Evolutionary conservation across 2,797 vertebrate species (phyloP).

Genomic region (Alfaro cultratus): DNA sequence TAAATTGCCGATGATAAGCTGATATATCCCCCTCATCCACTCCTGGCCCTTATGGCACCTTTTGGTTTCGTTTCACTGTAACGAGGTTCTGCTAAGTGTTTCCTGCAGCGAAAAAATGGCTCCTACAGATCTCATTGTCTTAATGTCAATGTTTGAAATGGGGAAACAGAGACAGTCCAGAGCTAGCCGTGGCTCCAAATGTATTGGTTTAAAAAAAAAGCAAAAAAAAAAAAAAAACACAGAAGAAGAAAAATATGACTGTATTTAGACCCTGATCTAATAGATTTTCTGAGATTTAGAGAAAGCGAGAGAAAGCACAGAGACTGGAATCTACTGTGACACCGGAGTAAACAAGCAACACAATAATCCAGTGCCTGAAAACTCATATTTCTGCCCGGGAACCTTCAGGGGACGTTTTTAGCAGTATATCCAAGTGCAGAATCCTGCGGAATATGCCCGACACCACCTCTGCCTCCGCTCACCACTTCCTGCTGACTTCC

Average conservation of each 20-base stretch:
- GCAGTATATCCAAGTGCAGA: slow-evolving; percentile 6
- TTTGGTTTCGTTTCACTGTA: not conserved
- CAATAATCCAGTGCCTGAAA: not conserved
- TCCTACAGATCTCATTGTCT: not conserved
- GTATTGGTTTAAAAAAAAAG: not conserved
- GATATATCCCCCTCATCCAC: not conserved
- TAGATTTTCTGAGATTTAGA: not conserved
- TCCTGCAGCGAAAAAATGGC: not conserved
- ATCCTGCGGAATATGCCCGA: slow-evolving; percentile 15
- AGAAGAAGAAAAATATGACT: not conserved
- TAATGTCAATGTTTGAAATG: not conserved
- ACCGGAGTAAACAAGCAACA: not conserved
- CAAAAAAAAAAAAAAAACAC: not conserved
- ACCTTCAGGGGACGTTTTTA: slow-evolving; percentile 24
- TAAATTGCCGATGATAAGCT: slow-evolving; percentile 1
- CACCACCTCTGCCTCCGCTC: slow-evolving; percentile 31
- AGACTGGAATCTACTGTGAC: not conserved
- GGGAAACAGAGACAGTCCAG: not conserved
- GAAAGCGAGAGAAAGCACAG: not conserved
- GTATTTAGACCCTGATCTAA: not conserved
- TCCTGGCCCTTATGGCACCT: not conserved
- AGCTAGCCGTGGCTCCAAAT: not conserved
- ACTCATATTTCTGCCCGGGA: not conserved
- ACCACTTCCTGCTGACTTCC: slow-evolving; percentile 33
- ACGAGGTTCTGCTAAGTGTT: not conserved